These are phyloP conservation scores for Sebastes minor DNA, from an alignment of 2,797 vertebrate species.

Conservation along the genomic window DNA sequence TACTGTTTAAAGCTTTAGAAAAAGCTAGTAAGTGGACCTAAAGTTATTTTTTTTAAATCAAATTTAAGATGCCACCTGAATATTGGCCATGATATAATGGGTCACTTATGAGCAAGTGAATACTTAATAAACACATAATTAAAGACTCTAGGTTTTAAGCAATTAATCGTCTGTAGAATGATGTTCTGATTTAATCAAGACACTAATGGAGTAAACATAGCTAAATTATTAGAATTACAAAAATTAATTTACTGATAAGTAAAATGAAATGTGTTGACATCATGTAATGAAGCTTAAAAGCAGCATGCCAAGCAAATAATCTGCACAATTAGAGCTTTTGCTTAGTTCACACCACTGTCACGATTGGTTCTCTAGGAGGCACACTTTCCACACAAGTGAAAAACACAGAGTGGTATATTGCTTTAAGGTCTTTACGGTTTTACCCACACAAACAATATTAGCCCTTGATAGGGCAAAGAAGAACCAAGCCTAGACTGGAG, in stretches of 20 bases:
- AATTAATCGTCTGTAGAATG: not conserved
- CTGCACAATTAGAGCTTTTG: not conserved
- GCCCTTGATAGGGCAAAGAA: not conserved
- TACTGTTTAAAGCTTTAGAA: not conserved
- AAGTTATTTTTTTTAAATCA: not conserved
- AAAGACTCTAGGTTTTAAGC: not conserved
- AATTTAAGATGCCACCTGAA: not conserved
- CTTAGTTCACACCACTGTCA: not conserved
- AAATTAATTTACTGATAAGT: not conserved
- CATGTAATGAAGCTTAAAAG: not conserved
- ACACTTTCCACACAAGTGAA: not conserved
- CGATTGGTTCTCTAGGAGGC: not conserved
- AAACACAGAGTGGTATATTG: not conserved
- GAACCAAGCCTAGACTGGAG: not conserved
- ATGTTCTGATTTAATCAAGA: not conserved
- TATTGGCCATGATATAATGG: not conserved
- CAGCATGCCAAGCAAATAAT: not conserved
- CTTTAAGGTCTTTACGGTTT: not conserved
- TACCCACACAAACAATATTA: not conserved
- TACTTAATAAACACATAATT: not conserved
- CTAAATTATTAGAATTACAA: not conserved
- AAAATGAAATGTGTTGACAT: not conserved
- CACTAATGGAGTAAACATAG: not conserved
- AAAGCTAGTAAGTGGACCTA: fast-evolving
- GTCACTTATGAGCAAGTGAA: not conserved